Base-by-base conservation (phyloP, 1,140 invertebrate genomes). In the Polypedilum pembai region DNA sequence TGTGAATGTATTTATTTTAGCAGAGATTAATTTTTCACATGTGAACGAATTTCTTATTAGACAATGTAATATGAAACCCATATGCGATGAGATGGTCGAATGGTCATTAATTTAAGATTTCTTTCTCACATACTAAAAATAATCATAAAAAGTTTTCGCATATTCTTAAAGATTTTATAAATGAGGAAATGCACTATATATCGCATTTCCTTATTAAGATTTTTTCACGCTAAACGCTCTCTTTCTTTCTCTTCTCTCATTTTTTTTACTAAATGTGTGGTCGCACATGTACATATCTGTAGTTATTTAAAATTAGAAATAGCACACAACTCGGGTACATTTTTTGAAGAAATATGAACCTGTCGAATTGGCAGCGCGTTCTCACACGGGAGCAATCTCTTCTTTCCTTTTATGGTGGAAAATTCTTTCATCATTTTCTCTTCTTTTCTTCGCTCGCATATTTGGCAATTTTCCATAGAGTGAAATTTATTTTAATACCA, bases 391-490 rank as follows among this genome's bases (percentile, higher is more conserved):
- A 45, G 41, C 41, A 8, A 15, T n/a, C 12, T 15, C 45, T 56
- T 56, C n/a, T 69, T 69, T 18, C 65, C 65, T 8, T 69, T 69
- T 69, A 69, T 20, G 65, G 65, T 20, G 7, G 65, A 69, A 69
- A 69, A 69, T 69, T 69, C 20, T 1, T 33, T 33, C 24, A 33
- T 69, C 65, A 69, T 69, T 69, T 66, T 69, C n/a, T n/a, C 45
- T 12, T 56, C 12, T 56, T 56, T 56, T n/a, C 12, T 5, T 8
- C 65, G 20, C 65, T 69, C 65, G 15, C 65, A 69, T 69, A 69
- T 21, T 69, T 69, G 65, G 65, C 65, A 69, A 21, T 69, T 18
- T 69, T 69, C 65, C 65, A 56, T 56, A 33, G 5, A 33, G 24
- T 5, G 24, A 33, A 5, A 33, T 3, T 33, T 33, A 33, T 33